Base-by-base conservation (phyloP, 1,140 invertebrate species). In the Condylostylus longicornis region DNA sequence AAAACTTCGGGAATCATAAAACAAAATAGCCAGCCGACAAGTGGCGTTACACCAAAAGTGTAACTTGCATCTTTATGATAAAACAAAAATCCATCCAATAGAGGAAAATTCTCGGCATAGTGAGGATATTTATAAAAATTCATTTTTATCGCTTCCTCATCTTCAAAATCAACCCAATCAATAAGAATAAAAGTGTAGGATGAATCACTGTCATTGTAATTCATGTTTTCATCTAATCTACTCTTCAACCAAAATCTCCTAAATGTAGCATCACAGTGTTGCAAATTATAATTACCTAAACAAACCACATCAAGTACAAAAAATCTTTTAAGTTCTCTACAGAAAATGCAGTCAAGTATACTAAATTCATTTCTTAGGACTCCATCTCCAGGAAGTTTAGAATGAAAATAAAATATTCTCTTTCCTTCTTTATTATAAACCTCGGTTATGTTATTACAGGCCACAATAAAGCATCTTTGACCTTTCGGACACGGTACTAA, bases 21-120 rank as follows among this genome's bases (percentile, higher is more conserved):
- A 1, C 79, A 69, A 53, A 82, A 89, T 1, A 93, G 62, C 88
- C 88, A 94, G 2, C 79, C 77, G 1, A 91, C 83, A 10, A 95
- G 60, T 0, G 90, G 88, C 1, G 86, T 87, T 22, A 64, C 55
- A 9, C 83, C 84, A 44, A 72, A 69, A 7, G 69, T 71, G 47
- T 96, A 96, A 44, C 77, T 72, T 0, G 73, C 72, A 43, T 74
- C 65, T 47, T 76, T 77, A 53, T 90, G 83, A 54, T 82, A 88
- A 62, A 89, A 88, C 17, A 89, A 52, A 12, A 87, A 52, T 1
- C 85, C 85, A 61, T 89, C 84, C 18, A 85, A 46, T 15, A 50
- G 37, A 3, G 71, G 59, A 19, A 51, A 31, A 32, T 58, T 47
- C 2, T 49, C 46, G 19, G 49, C 39, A 44, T 53, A 54, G n/a